phyloP scores from a whole-genome alignment of 2,888 invertebrate species.

The Mythimna loreyi region DNA sequence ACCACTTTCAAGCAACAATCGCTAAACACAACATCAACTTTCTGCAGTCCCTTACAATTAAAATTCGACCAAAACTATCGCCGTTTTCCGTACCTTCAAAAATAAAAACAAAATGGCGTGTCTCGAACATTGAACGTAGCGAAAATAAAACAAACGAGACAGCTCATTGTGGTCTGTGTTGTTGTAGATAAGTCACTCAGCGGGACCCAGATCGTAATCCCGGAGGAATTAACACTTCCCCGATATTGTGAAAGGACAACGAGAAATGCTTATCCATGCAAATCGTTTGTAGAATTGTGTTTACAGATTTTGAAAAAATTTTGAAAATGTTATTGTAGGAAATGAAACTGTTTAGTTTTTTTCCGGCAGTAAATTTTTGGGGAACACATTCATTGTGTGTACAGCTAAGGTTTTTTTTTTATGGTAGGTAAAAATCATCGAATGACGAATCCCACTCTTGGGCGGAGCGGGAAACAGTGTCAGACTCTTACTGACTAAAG shows the following conservation, averaged over 20 bases:
- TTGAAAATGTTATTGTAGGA: neutral
- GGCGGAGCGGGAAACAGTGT: no score
- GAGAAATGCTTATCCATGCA: slow-evolving; percentile 18
- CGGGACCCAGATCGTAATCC: slow-evolving; percentile 54
- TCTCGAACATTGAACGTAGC: slow-evolving; percentile 31
- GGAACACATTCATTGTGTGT: no score
- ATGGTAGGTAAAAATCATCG: no score
- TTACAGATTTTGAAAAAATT: slow-evolving; percentile 1
- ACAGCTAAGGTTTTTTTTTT: no score
- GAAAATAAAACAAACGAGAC: slow-evolving; percentile 56
- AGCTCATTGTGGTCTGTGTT: slow-evolving; percentile 55
- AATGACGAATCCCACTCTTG: no score
- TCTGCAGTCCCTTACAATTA: slow-evolving; percentile 14
- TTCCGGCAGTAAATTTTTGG: neutral
- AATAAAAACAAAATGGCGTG: slow-evolving; percentile 52
- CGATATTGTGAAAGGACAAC: slow-evolving; percentile 29
- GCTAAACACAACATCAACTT: neutral
- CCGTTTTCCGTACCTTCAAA: slow-evolving; percentile 41
- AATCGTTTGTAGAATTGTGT: slow-evolving; percentile 8
- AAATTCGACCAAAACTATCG: slow-evolving; percentile 17
- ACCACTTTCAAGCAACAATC: neutral
- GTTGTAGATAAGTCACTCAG: slow-evolving; percentile 64
- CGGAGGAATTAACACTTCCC: slow-evolving; percentile 61
- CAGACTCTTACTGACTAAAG: no score
- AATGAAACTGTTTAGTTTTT: neutral